Conservation (phyloP, 2,797 vertebrate genomes). For the Squalus acanthias region DNA sequence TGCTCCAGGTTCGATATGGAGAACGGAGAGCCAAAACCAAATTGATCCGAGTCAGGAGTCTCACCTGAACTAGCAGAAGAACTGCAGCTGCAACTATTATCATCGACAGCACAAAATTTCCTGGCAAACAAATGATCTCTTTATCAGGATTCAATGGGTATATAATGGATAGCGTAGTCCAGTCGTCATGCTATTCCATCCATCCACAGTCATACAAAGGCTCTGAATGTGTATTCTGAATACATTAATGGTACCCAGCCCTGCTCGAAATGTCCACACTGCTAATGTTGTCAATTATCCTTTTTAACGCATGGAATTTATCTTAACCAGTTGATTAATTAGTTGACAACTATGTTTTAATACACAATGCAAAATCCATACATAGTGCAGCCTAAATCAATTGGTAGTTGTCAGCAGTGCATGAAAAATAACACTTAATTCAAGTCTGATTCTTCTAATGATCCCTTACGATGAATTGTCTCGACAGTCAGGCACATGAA, state of each 20-base stretch:
- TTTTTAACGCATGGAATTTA: not conserved
- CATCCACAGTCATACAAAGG: not conserved
- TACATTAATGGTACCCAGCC: not conserved
- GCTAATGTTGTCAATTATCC: slow-evolving; percentile 21
- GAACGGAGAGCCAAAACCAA: not conserved
- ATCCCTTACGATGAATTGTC: not conserved
- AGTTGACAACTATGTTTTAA: slow-evolving; percentile 12
- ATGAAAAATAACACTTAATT: slow-evolving; percentile 7
- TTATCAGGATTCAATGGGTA: not conserved
- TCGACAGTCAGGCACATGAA: not conserved
- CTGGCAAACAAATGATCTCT: not conserved
- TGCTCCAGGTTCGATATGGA: not conserved
- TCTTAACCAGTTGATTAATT: slow-evolving; percentile 19
- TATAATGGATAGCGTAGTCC: not conserved
- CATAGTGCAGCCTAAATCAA: not conserved
- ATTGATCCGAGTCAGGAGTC: not conserved
- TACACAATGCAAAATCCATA: slow-evolving; percentile 1
- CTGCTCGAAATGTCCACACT: not conserved
- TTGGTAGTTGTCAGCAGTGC: not conserved
- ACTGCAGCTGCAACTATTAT: not conserved
- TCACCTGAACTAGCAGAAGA: not conserved
- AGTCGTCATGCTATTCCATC: not conserved
- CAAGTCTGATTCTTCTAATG: not conserved
- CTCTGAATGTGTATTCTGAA: not conserved
- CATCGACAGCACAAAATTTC: not conserved